Conservation (phyloP, 2,888 invertebrate genomes). For the Mycalesis mineus region DNA sequence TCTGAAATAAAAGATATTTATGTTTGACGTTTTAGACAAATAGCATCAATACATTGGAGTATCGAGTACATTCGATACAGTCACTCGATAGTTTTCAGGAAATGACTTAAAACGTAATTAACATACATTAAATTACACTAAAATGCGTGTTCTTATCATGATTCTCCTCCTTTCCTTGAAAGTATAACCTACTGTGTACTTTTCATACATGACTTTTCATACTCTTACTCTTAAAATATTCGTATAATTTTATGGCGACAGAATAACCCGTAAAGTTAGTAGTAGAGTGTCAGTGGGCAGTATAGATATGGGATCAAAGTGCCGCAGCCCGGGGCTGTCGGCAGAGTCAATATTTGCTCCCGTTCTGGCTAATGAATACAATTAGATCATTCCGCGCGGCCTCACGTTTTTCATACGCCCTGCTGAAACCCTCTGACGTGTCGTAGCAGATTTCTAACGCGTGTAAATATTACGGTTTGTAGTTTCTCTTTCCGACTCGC, state of each 20-base stretch:
- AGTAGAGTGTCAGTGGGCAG: constrained; percentile 5
- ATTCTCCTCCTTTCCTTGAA: too few species aligned
- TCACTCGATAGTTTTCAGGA: too few species aligned
- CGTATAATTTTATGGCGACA: neutral
- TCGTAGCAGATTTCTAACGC: constrained; percentile 50
- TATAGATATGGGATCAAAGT: constrained; percentile 30
- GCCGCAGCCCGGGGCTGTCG: constrained; percentile 43
- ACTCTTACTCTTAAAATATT: neutral
- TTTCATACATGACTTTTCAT: too few species aligned
- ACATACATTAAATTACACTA: too few species aligned
- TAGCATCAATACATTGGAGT: too few species aligned
- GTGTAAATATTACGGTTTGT: constrained; percentile 44
- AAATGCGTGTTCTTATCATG: too few species aligned
- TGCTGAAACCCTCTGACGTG: constrained; percentile 60
- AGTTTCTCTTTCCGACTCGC: neutral
- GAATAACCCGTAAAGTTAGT: neutral
- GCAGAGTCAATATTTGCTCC: constrained; percentile 73
- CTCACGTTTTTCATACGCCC: constrained; percentile 74
- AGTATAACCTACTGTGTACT: too few species aligned
- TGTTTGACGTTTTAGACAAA: too few species aligned
- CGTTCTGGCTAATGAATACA: constrained; percentile 77
- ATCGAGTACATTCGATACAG: too few species aligned
- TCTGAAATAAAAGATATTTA: too few species aligned
- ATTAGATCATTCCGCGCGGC: constrained; percentile 78
- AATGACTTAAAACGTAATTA: too few species aligned